These are phyloP conservation scores for honey bee (Apis mellifera) DNA, from an alignment of 1,140 invertebrate species.

Conservation along the genomic window Amel_HAv3.1 CM009932.2:10649501-10650000, in stretches of 20 bases:
- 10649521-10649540: conserved; percentile 78
- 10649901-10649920: background rate
- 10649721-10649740: background rate
- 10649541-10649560: conserved; percentile 74
- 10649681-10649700: conserved; percentile 20
- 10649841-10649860: background rate
- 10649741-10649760: background rate
- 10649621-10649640: conserved; percentile 68
- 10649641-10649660: conserved; percentile 50
- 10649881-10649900: background rate
- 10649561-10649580: conserved; percentile 63
- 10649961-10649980: no score
- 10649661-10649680: conserved; percentile 51
- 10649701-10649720: background rate
- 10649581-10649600: conserved; percentile 66
- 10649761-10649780: background rate
- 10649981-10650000: background rate
- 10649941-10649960: no score
- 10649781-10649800: background rate
- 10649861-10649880: background rate
- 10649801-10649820: background rate
- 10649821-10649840: conserved; percentile 6
- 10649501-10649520: conserved; percentile 80
- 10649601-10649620: conserved; percentile 60
- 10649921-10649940: background rate